Evolutionary conservation across 2,113 vertebrate species (phyloP), one percentile per base, ranked within the genome.

Genomic region (Rattus rattus): DNA sequence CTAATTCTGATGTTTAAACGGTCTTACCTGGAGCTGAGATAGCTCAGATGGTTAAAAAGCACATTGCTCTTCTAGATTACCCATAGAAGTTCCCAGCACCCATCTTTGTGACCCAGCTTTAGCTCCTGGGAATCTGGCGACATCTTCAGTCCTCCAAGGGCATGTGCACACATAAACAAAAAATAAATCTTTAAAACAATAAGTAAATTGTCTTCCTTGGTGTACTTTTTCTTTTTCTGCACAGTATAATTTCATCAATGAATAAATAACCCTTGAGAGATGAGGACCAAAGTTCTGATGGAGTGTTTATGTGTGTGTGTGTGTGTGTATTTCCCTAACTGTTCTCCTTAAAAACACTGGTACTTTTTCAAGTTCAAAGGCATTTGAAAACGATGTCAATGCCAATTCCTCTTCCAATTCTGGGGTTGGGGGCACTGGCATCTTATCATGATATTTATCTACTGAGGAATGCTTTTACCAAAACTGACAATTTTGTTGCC

Each of bases 351-450:
- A 47, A 65, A 65, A 54, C n/a, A 47, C 24, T 95, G 75, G 5
- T 93, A 54, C 63, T 33, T 96, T 97, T 91, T 7, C 79, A 80
- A 47, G 19, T 70, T 92, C 91, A 92, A 59, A 92, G 67, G n/a
- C 69, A 56, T 77, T 84, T 24, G 28, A 83, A 88, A 91, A n/a
- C 36, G n/a, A 92, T 90, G 33, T 26, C 47, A 87, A 43, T 36
- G 39, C 56, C 88, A 88, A 19, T 4, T 91, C 59, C 2, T 88
- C 39, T 91, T 93, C 13, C 73, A 88, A 85, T 88, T 84, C 16
- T 56, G 3, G 4, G 79, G 20, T 10, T 56, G 13, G 3, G 72
- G 24, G 22, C 63, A 56, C 28, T 39, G 2, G 22, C 39, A 92
- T 93, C 39, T 94, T 90, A 14, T 88, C 79, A 67, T 80, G 33